Evolutionary conservation across 2,888 invertebrate species (phyloP).

Genomic region (Glyphotaelius pellucidus): DNA sequence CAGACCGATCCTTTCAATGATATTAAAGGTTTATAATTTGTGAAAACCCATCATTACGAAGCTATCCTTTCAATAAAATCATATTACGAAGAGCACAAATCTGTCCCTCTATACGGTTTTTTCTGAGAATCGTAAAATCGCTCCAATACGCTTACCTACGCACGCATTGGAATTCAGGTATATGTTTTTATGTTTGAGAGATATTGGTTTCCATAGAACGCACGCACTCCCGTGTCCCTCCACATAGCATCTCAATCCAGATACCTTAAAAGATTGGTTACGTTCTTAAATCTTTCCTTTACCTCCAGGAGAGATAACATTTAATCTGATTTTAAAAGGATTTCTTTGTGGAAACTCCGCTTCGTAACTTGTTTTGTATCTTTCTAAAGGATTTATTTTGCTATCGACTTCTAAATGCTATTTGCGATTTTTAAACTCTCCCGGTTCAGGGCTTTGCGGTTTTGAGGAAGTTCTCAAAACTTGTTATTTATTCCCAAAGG

Average conservation of each 20-base stretch:
- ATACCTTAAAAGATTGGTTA: constrained; percentile 22
- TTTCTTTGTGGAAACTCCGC: constrained; percentile 32
- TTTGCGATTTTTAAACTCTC: constrained; percentile 22
- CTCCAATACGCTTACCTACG: not conserved
- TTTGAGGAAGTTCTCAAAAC: not conserved
- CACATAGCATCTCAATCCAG: constrained; percentile 20
- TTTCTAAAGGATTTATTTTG: constrained; percentile 34
- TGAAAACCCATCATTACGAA: not conserved
- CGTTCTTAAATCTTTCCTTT: constrained; percentile 22
- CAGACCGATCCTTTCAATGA: not conserved
- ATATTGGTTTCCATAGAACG: not conserved
- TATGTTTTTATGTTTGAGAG: not conserved
- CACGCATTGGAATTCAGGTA: not conserved
- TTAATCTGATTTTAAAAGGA: constrained; percentile 40
- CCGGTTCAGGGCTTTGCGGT: not conserved
- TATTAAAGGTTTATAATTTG: not conserved
- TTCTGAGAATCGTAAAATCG: not conserved
- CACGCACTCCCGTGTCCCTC: not conserved
- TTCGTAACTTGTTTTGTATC: constrained; percentile 36
- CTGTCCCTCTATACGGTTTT: not conserved
- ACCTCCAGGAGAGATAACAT: constrained; percentile 17
- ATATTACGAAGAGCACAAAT: not conserved
- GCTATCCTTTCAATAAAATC: not conserved
- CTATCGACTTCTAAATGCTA: constrained; percentile 23
- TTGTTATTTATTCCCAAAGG: constrained; percentile 27